Evolutionary conservation across 2,797 vertebrate genomes (phyloP), one percentile per base, ranked within the genome.

Genomic region (Halcyon badia): DNA sequence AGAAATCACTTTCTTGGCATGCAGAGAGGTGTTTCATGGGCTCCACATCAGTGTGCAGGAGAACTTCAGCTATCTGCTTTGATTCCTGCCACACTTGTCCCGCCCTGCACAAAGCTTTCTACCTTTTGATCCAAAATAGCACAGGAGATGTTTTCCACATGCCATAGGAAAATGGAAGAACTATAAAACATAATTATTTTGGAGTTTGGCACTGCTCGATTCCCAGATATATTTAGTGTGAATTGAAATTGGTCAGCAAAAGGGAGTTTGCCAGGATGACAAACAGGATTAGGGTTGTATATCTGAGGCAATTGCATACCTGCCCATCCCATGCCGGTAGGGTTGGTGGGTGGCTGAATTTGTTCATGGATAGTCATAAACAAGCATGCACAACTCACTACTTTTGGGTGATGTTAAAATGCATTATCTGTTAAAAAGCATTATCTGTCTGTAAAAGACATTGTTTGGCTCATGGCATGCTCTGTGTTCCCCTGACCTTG

Each of bases 61-160:
- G 91, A 94, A 90, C 90, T 93, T 96, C 78, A 87, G 64, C 90
- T 97, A 97, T 95, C 97, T 97, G 86, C 88, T 96, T 95, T 80
- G 93, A 92, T 93, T 96, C 49, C 41, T 93, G 81, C 78, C 44
- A 78, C 42, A 19, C 41, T 83, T 83, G 65, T 89, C 94, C 92
- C 78, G 4, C 94, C 90, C 91, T 87, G 57, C 57, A 42, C 52
- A 85, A 89, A 83, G 46, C 35, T 35, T 35, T 91, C 68, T 96
- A 87, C 88, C 75, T 96, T 97, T 92, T 96, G 71, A 93, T 95
- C 83, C 11, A 84, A 83, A 95, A 96, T 87, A 96, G 75, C 75
- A 89, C 61, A 85, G 86, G 65, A 90, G 93, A 90, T 65, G 86
- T 92, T 96, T 97, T 97, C 90, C 95, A 89, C 90, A 93, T 90